Conservation (phyloP, 2,113 vertebrate genomes). For the Dromas ardeola region DNA sequence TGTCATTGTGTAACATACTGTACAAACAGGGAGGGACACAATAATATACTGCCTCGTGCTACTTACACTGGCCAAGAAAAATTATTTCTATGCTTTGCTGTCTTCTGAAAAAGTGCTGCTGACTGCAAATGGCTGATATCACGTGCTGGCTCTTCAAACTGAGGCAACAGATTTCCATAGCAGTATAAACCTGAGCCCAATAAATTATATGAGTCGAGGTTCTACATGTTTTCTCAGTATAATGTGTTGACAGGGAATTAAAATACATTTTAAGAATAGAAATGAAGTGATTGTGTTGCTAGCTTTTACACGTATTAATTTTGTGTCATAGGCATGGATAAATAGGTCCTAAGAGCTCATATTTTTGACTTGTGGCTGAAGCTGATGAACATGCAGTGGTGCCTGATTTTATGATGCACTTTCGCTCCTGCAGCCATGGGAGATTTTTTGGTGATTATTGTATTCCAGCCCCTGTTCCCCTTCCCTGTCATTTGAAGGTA, state of each 20-base stretch:
- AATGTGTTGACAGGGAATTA: background rate
- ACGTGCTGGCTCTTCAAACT: background rate
- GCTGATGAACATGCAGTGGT: background rate
- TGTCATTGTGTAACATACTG: background rate
- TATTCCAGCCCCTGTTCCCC: background rate
- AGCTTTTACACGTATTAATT: background rate
- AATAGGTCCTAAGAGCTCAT: background rate
- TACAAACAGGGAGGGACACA: background rate
- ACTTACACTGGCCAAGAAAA: background rate
- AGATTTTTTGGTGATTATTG: background rate
- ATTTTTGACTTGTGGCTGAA: background rate
- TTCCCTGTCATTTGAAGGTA: background rate
- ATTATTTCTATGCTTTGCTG: background rate
- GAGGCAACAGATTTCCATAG: background rate
- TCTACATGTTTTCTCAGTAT: background rate
- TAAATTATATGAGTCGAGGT: background rate
- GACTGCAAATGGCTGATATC: background rate
- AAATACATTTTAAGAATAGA: background rate
- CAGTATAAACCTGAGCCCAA: background rate
- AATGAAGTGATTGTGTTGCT: background rate
- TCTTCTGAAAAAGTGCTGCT: background rate
- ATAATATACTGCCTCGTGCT: background rate
- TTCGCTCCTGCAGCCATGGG: background rate
- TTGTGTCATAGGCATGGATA: background rate
- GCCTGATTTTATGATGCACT: background rate